phyloP scores from a whole-genome alignment of 2,797 vertebrate genomes.

The Clamator glandarius region DNA sequence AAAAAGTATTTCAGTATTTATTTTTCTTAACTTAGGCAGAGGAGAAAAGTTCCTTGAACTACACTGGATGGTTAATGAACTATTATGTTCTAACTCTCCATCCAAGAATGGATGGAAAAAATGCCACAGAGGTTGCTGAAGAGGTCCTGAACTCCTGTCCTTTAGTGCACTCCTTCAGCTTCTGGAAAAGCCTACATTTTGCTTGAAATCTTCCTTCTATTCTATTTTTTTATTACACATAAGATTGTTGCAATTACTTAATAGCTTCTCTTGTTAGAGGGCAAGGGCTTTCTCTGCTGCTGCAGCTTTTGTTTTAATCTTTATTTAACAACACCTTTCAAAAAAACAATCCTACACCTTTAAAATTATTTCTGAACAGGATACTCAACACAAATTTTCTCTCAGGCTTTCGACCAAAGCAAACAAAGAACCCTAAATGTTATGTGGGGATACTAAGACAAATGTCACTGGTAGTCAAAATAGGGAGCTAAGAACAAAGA shows the following conservation, averaged over 20 bases:
- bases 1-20: not conserved
- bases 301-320: not conserved
- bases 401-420: not conserved
- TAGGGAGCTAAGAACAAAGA: constrained; percentile 1
- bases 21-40: not conserved
- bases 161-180: not conserved
- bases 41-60: not conserved
- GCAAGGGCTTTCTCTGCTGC: not conserved
- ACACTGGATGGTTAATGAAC: not conserved
- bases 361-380: not conserved
- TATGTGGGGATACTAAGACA: not conserved
- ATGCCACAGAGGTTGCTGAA: not conserved
- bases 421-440: constrained; percentile 2
- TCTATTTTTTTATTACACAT: not conserved
- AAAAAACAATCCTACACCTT: not conserved
- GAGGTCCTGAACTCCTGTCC: not conserved
- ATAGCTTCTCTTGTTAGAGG: not conserved
- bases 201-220: not conserved
- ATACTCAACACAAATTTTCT: not conserved
- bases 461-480: constrained; percentile 25
- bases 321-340: not conserved
- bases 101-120: not conserved
- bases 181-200: not conserved
- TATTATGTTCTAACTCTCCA: not conserved
- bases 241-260: not conserved